Base-by-base conservation (phyloP, 1,140 invertebrate genomes). In the Muscidifurax raptorellus region DNA sequence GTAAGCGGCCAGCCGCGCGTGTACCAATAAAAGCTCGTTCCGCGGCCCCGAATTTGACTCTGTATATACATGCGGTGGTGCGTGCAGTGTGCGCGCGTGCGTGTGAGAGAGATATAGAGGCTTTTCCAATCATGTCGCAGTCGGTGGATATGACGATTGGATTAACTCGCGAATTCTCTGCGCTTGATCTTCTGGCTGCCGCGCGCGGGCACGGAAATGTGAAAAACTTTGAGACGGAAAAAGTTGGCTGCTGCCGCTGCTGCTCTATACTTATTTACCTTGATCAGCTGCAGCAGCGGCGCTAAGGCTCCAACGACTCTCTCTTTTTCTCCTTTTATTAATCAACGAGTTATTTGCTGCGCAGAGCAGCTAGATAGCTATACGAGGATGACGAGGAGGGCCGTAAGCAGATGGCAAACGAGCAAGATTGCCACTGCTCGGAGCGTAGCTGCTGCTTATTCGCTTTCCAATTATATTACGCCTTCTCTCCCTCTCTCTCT, bases 281-380 rank as follows among this genome's bases (percentile, higher is more conserved):
- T 86, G 80, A 86, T 85, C 82, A 82, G 27, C 12, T 18, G 27
- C 2, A 30, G 30, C 7, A 7, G 32, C 10, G 52, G 28, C 6
- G 28, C 27, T 59, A 30, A 30, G 28, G 13, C 64, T n/a, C n/a
- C 32, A 36, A 79, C 44, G 36, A 67, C 22, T 30, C 5, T 64
- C 22, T 22, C n/a, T 59, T 67, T 28, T 76, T 82, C 81, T 80
- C 52, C 47, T 83, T 69, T 83, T 82, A 85, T 86, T 86, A 87
- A 87, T 87, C 84, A 87, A 59, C 72, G 69, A 86, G 82, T 86
- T 86, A 87, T 87, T 87, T 87, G 84, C 79, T n/a, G 52, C 52
- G 18, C 15, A n/a, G 18, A 4, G 7, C 18, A 6, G 18, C 52
- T 69, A 74, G 30, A 22, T n/a, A n/a, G n/a, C n/a, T n/a, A n/a